These are phyloP conservation scores for Synergus laeviventris DNA, from an alignment of 2,888 invertebrate genomes.

Conservation along the genomic window DNA sequence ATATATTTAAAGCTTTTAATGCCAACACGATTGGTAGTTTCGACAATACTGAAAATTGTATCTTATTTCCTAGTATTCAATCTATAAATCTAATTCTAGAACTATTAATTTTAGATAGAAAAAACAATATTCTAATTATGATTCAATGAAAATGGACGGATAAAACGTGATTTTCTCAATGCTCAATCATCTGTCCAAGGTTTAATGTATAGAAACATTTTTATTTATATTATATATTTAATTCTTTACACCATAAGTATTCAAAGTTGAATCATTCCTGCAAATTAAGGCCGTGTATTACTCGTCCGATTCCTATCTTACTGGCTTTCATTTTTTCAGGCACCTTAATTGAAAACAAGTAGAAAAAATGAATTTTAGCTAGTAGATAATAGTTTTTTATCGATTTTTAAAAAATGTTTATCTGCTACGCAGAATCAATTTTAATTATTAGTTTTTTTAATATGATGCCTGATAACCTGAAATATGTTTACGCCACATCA, in stretches of 20 bases:
- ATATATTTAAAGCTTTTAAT: not conserved
- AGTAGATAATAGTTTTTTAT: too few species aligned
- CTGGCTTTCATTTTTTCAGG: too few species aligned
- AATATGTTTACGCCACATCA: too few species aligned
- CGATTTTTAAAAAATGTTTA: too few species aligned
- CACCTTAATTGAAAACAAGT: too few species aligned
- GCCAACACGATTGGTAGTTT: not conserved
- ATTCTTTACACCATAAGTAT: not conserved
- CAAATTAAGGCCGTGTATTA: too few species aligned
- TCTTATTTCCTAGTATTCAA: not conserved
- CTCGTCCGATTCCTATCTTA: too few species aligned
- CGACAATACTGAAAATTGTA: not conserved
- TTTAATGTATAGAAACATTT: not conserved
- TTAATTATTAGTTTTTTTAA: too few species aligned
- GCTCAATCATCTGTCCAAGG: slow-evolving; percentile 11
- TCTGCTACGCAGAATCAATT: too few species aligned
- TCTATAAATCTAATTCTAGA: not conserved
- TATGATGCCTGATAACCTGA: too few species aligned
- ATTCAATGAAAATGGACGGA: slow-evolving; percentile 2
- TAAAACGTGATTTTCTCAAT: not conserved
- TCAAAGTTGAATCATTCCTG: not conserved
- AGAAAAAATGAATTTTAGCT: too few species aligned
- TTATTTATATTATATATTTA: not conserved
- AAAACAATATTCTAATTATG: not conserved
- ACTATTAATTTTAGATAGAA: not conserved